Evolutionary conservation across 2,797 vertebrate genomes (phyloP).

Genomic region (Gymnothorax javanicus): DNA sequence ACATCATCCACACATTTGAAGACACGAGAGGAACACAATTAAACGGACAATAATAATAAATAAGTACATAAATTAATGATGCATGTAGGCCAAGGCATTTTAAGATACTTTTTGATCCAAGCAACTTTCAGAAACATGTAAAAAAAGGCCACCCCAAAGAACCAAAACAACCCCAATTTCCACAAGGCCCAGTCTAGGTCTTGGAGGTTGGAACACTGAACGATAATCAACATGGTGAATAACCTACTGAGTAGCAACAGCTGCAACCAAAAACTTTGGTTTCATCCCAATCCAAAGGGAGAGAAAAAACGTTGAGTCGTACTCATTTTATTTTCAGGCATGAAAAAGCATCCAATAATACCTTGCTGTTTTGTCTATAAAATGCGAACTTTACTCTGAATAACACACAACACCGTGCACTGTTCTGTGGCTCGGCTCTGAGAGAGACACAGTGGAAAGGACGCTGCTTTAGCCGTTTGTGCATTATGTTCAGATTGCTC

Average conservation of each 20-base stretch:
- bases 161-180: neutral
- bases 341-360: neutral
- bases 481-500: neutral
- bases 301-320: neutral
- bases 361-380: neutral
- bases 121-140: no score
- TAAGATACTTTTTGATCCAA: no score
- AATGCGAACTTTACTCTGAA: neutral
- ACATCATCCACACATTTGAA: no score
- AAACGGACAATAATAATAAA: no score
- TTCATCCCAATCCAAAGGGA: neutral
- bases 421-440: neutral
- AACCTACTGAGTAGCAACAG: neutral
- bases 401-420: neutral
- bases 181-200: neutral
- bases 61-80: no score
- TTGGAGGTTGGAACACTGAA: neutral
- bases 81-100: no score
- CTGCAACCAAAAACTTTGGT: neutral
- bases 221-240: neutral
- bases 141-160: slow-evolving; percentile 21
- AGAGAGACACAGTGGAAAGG: neutral
- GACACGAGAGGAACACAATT: no score
- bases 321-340: neutral
- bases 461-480: neutral